Conservation (phyloP, 1,140 invertebrate species). For the Microplitis demolitor region DNA sequence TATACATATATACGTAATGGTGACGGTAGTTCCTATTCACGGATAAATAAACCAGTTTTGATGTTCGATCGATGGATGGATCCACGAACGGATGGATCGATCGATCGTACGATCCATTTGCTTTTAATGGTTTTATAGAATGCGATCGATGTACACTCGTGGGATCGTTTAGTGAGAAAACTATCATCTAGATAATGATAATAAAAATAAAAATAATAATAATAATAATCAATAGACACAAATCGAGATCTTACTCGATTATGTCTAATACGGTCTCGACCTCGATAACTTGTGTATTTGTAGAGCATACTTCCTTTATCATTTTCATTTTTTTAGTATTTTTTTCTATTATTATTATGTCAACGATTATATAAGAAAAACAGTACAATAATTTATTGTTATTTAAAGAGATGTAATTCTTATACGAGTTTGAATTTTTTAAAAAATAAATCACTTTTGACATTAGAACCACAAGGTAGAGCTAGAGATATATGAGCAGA, state of each 20-base stretch:
- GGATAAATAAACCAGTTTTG: conserved; percentile 40
- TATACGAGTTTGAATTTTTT: too few relatives aligned
- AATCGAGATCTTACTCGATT: background rate
- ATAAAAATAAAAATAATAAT: background rate
- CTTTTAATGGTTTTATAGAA: conserved; percentile 16
- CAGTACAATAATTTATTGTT: too few relatives aligned
- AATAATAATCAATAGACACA: background rate
- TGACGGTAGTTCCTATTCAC: conserved; percentile 37
- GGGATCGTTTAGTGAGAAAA: background rate
- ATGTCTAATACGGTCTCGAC: conserved; percentile 6
- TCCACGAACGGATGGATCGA: too few relatives aligned
- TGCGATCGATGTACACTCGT: conserved; percentile 7
- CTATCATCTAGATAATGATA: too few relatives aligned
- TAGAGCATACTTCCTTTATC: background rate
- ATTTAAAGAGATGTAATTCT: too few relatives aligned
- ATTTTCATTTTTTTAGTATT: background rate
- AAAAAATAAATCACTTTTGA: too few relatives aligned
- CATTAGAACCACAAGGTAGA: too few relatives aligned
- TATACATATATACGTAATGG: background rate
- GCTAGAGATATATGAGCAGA: too few relatives aligned
- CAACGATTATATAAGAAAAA: background rate
- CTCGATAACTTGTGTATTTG: conserved; percentile 15
- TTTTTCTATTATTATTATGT: background rate
- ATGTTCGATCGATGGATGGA: too few relatives aligned
- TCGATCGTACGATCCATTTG: conserved; percentile 19